Base-by-base conservation (phyloP, 2,113 vertebrate genomes). In the Mirza zaza region DNA sequence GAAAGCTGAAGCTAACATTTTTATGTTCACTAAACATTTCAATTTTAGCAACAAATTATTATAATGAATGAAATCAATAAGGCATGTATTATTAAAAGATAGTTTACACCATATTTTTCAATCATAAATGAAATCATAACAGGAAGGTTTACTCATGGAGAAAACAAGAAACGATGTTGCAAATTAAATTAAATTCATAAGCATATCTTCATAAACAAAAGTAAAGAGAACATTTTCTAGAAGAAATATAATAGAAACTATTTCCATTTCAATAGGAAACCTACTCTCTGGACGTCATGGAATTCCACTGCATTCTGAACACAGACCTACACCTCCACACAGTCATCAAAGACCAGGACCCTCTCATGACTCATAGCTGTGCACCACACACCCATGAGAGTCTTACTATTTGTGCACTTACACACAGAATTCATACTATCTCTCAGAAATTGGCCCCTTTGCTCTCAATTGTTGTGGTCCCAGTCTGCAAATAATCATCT, bases 91-190 rank as follows among this genome's bases (percentile, higher is more conserved):
- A 83, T 87, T 55, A 75, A 93, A 84, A 90, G 34, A 67, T 10
- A 45, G 5, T 80, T 89, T 80, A 50, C 4, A 76, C 3, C 29
- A 55, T 57, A 80, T 65, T 94, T 97, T 95, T 87, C 17, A 39
- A 34, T 79, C 6, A 91, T 96, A 95, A 91, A 71, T 39, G 91
- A 86, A 95, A 82, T 32, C 23, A 2, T 96, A 88, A 91, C 21
- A 63, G 50, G 52, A 85, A 96, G 52, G 0, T 21, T 91, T 79
- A 48, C 0, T 34, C 23, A 86, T 4, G n/a, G 25, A 94, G 34
- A 96, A 90, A 97, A 87, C 17, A 95, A 82, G 42, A 79, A 94
- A 93, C 84, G 20, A 82, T 71, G 10, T 27, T 92, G 32, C 14
- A 94, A 87, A 73, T 92, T 84, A 75, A 82, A 88, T 89, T 73